Evolutionary conservation across 2,797 vertebrate species (phyloP), one percentile per base, ranked within the genome.

Genomic region (Acipenser transmontanus): DNA sequence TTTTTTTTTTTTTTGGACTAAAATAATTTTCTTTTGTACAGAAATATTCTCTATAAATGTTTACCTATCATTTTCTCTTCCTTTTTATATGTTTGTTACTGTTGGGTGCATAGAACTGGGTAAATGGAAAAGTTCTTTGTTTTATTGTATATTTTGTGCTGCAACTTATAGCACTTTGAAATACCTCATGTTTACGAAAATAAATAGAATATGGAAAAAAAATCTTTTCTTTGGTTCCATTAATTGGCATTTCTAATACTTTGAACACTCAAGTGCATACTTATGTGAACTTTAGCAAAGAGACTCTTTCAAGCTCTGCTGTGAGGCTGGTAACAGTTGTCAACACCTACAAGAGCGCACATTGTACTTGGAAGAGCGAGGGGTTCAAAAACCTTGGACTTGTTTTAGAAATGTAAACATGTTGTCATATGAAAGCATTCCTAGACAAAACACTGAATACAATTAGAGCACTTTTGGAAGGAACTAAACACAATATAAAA

Each of bases 171-270:
- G 97, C 96, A 98, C 97, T 98, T 98, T 97, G 95, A 99, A 98
- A 99, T 99, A 98, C 96, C 96, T 99, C 96, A 98, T 96, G 96
- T 97, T 97, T 94, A 91, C 90, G 93, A 94, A 98, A 99, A 98
- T 98, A 99, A 99, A 99, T 98, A 98, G 95, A 91, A 90, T 85
- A 86, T 82, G 73, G 85, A 79, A 81, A 74, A 61, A 73, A 71
- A 69, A 8, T 7, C 2, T 34, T 57, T 57, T 57, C 12, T 57
- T 57, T n/a, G 12, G 12, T 14, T n/a, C 14, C 12, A 2, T 11
- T 57, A 57, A 11, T 57, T 34, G 34, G 17, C 17, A 17, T 17
- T 17, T 17, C 17, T 17, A 17, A 17, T 17, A 17, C 17, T 17
- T 17, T 17, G 17, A 17, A 34, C 34, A 34, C 34, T 34, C 34